Evolutionary conservation across 2,888 invertebrate genomes (phyloP).

Genomic region (Pocota personata): DNA sequence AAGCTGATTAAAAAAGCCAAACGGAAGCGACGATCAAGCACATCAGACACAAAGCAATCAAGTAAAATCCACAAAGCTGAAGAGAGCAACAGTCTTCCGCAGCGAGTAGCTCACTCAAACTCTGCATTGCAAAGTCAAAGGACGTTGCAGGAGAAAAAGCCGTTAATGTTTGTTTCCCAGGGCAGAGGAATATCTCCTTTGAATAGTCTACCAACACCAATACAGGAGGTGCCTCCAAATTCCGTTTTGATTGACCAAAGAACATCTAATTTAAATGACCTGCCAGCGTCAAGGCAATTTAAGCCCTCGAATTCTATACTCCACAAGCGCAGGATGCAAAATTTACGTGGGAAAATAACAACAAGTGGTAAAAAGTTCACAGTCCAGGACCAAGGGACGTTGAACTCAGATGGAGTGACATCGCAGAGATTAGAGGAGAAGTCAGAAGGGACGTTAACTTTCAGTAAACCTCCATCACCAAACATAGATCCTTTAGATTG

Average conservation of each 20-base stretch:
- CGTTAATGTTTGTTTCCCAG: too few relatives aligned
- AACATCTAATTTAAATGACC: not conserved
- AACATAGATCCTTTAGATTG: too few relatives aligned
- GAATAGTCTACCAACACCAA: not conserved
- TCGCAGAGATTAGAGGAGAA: too few relatives aligned
- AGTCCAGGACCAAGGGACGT: too few relatives aligned
- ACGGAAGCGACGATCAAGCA: constrained; percentile 19
- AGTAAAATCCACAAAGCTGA: constrained; percentile 2
- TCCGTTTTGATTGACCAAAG: not conserved
- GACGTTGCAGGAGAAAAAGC: not conserved
- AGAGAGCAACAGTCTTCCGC: not conserved
- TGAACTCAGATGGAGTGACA: too few relatives aligned
- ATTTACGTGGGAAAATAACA: not conserved
- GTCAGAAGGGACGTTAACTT: too few relatives aligned
- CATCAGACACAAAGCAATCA: not conserved
- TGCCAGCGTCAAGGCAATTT: not conserved
- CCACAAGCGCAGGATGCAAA: not conserved
- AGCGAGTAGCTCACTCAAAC: not conserved
- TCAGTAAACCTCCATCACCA: too few relatives aligned
- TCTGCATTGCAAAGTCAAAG: not conserved
- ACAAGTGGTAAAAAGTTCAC: too few relatives aligned
- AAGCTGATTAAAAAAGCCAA: not conserved
- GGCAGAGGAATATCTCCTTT: not conserved
- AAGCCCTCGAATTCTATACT: not conserved
- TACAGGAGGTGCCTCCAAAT: not conserved